phyloP scores from a whole-genome alignment of 2,797 vertebrate genomes.

The Pantherophis vulpinus region DNA sequence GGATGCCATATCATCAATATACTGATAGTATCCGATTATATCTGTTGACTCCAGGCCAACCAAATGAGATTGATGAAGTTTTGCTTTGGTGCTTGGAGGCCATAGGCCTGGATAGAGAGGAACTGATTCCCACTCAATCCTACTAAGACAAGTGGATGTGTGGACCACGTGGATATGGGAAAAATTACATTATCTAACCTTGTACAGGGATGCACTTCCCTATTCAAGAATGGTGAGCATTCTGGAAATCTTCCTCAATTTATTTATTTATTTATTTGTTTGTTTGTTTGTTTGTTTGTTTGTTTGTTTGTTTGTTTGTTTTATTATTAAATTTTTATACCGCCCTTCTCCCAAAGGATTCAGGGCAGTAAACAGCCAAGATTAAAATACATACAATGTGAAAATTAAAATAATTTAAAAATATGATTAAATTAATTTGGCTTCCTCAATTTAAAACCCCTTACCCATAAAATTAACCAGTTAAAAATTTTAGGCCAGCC shows the following conservation, averaged over 20 bases:
- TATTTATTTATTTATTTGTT: no score
- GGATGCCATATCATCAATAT: background rate
- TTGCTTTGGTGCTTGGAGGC: background rate
- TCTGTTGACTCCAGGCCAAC: background rate
- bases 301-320: no score
- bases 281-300: no score
- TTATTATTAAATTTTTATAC: no score
- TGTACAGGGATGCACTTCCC: background rate
- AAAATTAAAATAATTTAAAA: no score
- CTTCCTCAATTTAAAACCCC: no score
- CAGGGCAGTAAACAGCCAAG: no score
- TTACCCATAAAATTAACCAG: no score
- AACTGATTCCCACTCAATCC: background rate
- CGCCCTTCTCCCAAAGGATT: no score
- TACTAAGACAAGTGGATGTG: background rate
- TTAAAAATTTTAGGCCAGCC: no score
- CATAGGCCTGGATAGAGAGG: background rate
- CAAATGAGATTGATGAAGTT: background rate
- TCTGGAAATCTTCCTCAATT: background rate
- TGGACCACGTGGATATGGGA: background rate
- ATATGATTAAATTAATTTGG: no score
- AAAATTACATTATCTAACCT: background rate
- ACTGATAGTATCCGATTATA: background rate
- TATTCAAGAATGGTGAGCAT: background rate
- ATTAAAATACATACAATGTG: no score